Base-by-base conservation (phyloP, 2,797 vertebrate species). In the Sardinella longiceps region DNA sequence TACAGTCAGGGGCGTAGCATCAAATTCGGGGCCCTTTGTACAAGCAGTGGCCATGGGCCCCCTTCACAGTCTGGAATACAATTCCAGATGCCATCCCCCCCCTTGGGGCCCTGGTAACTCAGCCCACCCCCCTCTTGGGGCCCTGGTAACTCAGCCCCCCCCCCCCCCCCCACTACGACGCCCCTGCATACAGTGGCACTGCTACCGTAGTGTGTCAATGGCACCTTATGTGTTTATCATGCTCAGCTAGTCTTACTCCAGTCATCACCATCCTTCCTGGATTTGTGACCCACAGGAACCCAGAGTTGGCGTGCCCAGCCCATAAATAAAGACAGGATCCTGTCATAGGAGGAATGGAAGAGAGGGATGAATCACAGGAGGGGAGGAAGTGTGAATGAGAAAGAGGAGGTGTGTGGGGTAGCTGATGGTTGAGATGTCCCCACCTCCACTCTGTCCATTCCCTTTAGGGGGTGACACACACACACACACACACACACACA, bases 311-410 rank as follows among this genome's bases (percentile, higher is more conserved):
- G 39, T 9, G 37, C 15, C 15, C 33, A 20, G 5, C 37, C 70
- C 80, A 84, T 87, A 83, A 85, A 70, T 43, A 51, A n/a, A 30
- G 53, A n/a, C 83, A 33, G 51, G 82, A 81, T 56, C 46, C 58
- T 58, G 50, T 70, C 28, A n/a, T 18, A 37, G 46, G 25, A 50
- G 70, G 51, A 63, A 30, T 2, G 58, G 14, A 46, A 60, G 51
- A 2, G 2, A 60, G 50, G 23, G 66, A 53, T 84, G n/a, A 77
- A 39, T 77, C 70, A 39, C 37, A 10, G 5, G 15, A 23, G 70
- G 70, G 20, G 15, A 39, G 33, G 28, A 77, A 5, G 37, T 77
- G 70, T 43, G 70, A 77, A 43, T 23, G 60, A 14, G 33, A 80
- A 77, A 48, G 30, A 39, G 66, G 30, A 53, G 60, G 37, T 53